Percentiles rank a stretch among this genome's conserved stretches.
These are phyloP conservation scores for Echinarachnius parma DNA, from an alignment of 53 echinoderm and acorn worm genomes.

Conservation along the genomic window DNA sequence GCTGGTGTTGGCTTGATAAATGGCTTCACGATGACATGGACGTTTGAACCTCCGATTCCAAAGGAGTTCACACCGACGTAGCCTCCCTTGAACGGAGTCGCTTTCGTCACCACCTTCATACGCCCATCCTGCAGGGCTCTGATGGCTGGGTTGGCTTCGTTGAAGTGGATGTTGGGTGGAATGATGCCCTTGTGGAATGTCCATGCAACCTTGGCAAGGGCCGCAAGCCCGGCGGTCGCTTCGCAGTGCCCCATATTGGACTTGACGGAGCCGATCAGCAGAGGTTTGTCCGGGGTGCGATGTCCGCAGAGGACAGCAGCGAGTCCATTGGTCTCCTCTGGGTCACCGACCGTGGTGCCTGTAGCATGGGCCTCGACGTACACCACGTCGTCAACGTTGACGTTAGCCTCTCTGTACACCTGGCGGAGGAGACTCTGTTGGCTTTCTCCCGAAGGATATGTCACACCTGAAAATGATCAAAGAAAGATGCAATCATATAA, in stretches of 20 bases:
- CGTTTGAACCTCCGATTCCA: constrained; percentile 79
- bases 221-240: constrained; percentile 76
- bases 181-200: constrained; percentile 58
- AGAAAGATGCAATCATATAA: no score
- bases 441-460: constrained; percentile 65
- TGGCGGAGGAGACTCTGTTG: constrained; percentile 56
- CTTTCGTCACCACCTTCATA: constrained; percentile 69
- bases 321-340: constrained; percentile 69
- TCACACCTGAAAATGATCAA: constrained; percentile 58
- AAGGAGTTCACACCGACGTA: constrained; percentile 76
- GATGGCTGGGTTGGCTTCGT: constrained; percentile 75
- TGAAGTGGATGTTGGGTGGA: constrained; percentile 77
- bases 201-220: constrained; percentile 62
- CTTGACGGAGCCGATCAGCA: constrained; percentile 82
- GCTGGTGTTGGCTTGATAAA: background rate
- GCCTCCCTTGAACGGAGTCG: constrained; percentile 53
- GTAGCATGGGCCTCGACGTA: constrained; percentile 88
- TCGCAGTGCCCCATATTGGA: constrained; percentile 89
- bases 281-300: constrained; percentile 53
- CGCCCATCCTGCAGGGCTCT: constrained; percentile 62
- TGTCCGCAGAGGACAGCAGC: constrained; percentile 62
- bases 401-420: constrained; percentile 60
- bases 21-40: constrained; percentile 71
- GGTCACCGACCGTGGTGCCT: constrained; percentile 80
- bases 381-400: constrained; percentile 62